A percentile compares a stretch with the other conserved stretches of the same genome.
phyloP scores from a whole-genome alignment of 2,113 vertebrate genomes.

The Paraplagusia blochii region DNA sequence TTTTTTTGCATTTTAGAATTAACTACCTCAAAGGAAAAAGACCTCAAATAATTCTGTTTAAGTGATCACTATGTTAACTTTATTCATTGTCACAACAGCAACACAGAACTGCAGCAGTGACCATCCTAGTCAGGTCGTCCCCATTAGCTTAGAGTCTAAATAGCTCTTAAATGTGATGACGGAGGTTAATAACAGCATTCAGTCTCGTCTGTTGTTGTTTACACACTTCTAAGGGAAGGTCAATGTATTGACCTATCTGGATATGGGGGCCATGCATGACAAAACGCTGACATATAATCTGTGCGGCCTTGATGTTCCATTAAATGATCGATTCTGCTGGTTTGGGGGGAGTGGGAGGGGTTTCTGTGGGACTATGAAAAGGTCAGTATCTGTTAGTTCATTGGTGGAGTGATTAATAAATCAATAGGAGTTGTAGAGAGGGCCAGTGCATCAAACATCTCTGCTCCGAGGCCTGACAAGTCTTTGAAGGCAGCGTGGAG shows the following conservation, averaged over 20 bases:
- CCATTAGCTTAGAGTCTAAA: slow-evolving; percentile 44
- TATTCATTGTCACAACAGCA: too few species aligned
- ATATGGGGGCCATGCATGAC: slow-evolving; percentile 79
- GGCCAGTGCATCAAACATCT: slow-evolving; percentile 38
- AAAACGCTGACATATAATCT: slow-evolving; percentile 86
- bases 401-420: slow-evolving; percentile 95
- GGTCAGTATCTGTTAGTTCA: slow-evolving; percentile 98
- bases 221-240: slow-evolving; percentile 74
- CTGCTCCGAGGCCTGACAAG: slow-evolving; percentile 15
- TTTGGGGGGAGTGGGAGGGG: slow-evolving; percentile 9
- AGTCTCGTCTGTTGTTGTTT: slow-evolving; percentile 57
- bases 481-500: slow-evolving; percentile 15
- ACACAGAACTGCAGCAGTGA: background rate
- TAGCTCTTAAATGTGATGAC: slow-evolving; percentile 44
- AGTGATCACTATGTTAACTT: background rate
- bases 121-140: background rate
- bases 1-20: too few species aligned
- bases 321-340: slow-evolving; percentile 89
- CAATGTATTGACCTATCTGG: slow-evolving; percentile 83
- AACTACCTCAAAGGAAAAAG: too few species aligned
- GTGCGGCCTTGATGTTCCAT: slow-evolving; percentile 92
- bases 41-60: background rate
- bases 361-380: slow-evolving; percentile 81
- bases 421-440: slow-evolving; percentile 84
- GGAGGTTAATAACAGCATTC: slow-evolving; percentile 52